Conservation (phyloP, 2,797 vertebrate genomes). For the Hippopotamyrus pictus region DNA sequence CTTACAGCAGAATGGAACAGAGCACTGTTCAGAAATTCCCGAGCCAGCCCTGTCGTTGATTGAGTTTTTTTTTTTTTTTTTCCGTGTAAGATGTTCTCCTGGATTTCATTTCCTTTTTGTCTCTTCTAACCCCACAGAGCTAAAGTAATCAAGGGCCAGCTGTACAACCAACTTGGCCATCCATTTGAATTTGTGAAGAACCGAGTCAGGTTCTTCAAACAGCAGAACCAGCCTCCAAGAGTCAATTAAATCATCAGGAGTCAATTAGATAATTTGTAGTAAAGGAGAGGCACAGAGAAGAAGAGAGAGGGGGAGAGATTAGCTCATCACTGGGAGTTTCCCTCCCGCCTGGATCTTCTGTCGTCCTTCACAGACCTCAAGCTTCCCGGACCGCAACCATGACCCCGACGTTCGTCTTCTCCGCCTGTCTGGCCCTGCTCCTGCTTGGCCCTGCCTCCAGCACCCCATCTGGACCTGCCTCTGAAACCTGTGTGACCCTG, state of each 20-base stretch:
- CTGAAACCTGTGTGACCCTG: slow-evolving; percentile 80
- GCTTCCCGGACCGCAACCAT: slow-evolving; percentile 44
- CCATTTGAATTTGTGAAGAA: not conserved
- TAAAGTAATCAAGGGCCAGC: not conserved
- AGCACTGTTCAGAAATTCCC: not conserved
- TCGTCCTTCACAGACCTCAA: not conserved
- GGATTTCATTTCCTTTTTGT: slow-evolving; percentile 23
- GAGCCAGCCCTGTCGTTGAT: not conserved
- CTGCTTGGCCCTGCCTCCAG: slow-evolving; percentile 67
- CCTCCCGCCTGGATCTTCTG: not conserved
- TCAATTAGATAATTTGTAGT: not conserved
- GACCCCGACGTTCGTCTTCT: slow-evolving; percentile 50
- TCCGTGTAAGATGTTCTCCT: not conserved
- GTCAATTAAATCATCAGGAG: not conserved
- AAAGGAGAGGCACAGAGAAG: slow-evolving; percentile 35
- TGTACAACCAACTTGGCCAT: not conserved
- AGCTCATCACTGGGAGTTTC: slow-evolving; percentile 16
- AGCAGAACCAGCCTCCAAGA: not conserved
- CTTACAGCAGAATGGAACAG: not conserved
- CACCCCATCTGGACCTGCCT: slow-evolving; percentile 67
- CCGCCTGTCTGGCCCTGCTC: slow-evolving; percentile 56
- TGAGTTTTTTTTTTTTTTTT: not conserved
- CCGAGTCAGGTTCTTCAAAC: not conserved
- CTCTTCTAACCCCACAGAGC: slow-evolving; percentile 42
- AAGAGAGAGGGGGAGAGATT: slow-evolving; percentile 22